Base-by-base conservation (phyloP, 2,888 invertebrate genomes). In the Eupithecia subfuscata region DNA sequence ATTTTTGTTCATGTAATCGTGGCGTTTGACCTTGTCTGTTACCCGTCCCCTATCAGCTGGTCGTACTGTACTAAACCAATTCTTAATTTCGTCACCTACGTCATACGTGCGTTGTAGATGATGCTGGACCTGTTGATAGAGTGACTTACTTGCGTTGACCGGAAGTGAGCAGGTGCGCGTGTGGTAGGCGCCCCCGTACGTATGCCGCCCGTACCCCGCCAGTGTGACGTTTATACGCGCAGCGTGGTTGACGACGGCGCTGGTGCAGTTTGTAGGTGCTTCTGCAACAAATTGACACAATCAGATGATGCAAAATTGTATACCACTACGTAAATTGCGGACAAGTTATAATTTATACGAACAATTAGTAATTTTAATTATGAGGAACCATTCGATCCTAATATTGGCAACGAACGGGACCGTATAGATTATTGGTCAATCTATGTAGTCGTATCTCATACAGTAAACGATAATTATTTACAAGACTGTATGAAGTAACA, bases 141-240 rank as follows among this genome's bases (percentile, higher is more conserved):
- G 83, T 40, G 9, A 40, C 40, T 94, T 80, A 95, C 95, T 95
- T 82, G 95, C 95, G 84, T 93, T 95, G 85, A 94, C 93, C 78
- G 94, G 94, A 83, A 92, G 88, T 81, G 92, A 88, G 89, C 92
- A 85, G n/a, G 88, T 93, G 94, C 90, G 92, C 88, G 80, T 92
- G 92, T 56, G 60, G 60, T 25, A 60, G 22, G 25, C 60, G 60
- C 60, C 6, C 60, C 60, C 60, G 60, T 11, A 60, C 60, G 60
- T 81, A 86, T 92, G 92, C 81, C 94, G 91, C 83, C 90, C 92
- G 94, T 94, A 94, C 78, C 91, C 93, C 90, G 60, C 60, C 60
- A 60, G 60, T 14, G 60, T 60, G 25, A 60, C 60, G 60, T 60
- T 60, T 60, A 60, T 60, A 79, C 84, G 82, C 82, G 70, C 78